Base-by-base conservation (phyloP, 2,797 vertebrate species). In the Molossus molossus region DNA sequence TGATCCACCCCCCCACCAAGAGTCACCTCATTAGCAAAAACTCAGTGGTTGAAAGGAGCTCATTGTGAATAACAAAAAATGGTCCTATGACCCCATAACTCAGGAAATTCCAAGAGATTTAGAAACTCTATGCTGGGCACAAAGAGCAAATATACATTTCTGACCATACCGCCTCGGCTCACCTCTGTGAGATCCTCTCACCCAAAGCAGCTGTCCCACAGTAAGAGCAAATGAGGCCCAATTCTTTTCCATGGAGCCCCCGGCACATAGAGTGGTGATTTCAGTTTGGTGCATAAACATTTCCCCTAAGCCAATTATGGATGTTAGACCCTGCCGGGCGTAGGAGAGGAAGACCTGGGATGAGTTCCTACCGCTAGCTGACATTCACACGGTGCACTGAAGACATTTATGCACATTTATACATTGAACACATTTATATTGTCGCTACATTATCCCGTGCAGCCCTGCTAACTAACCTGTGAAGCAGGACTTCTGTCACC, bases 381-480 rank as follows among this genome's bases (percentile, higher is more conserved):
- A 23, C 55, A 11, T 40, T 8, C 8, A 17, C 5, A 21, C 0
- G 0, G 5, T 0, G 5, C n/a, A 9, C 17, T 4, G 4, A 79
- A 90, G 29, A 58, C 40, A 45, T 45, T 45, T 6, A 45, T 4
- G 6, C 40, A 45, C 40, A 45, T 45, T 45, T 45, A 45, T 45
- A 45, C 40, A 45, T 45, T 45, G 40, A 45, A 45, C 40, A 45
- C 40, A 45, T 45, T 45, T 45, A n/a, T 3, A 7, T 0, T 7
- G 15, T 25, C 18, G 29, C 18, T 11, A 53, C 45, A 29, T 77
- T 37, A 27, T 11, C 58, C 48, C 5, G 2, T 33, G 48, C 18
- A 9, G 3, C 29, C 21, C 72, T 37, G 1, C 27, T 67, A 60
- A 62, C 70, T 15, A 3, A 2, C 23, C 13, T 62, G 4, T 27